phyloP scores from a whole-genome alignment of 1,140 invertebrate species.

The Lithobius niger region DNA sequence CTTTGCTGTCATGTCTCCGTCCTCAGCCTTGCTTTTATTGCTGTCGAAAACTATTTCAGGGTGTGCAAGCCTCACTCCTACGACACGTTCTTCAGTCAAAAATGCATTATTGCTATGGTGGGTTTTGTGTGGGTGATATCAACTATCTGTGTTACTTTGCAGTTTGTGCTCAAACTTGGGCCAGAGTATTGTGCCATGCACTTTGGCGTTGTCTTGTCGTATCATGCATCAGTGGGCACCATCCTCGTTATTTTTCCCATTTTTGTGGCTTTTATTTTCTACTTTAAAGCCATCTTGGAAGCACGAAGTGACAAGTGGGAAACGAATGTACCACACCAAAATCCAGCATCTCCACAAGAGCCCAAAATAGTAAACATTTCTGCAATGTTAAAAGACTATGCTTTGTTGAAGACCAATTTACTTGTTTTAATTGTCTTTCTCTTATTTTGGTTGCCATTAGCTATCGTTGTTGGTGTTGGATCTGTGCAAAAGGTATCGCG shows the following conservation, averaged over 20 bases:
- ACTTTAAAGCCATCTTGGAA: conserved; percentile 11
- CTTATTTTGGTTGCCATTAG: conserved; percentile 52
- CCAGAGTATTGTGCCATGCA: conserved; percentile 8
- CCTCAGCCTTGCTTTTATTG: conserved; percentile 45
- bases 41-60: conserved; percentile 36
- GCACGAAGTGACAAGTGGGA: neutral
- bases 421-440: conserved; percentile 47
- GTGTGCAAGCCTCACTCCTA: conserved; percentile 15
- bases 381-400: conserved; percentile 40
- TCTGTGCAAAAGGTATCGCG: conserved; percentile 30
- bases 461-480: conserved; percentile 39
- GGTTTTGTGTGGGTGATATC: neutral
- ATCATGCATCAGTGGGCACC: conserved; percentile 13
- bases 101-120: neutral
- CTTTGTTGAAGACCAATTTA: conserved; percentile 47
- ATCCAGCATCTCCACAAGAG: conserved; percentile 27
- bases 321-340: conserved; percentile 13
- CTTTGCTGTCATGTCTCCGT: conserved; percentile 51
- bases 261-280: conserved; percentile 23
- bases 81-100: conserved; percentile 18
- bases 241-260: conserved; percentile 19
- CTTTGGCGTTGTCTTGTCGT: conserved; percentile 6
- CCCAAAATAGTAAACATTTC: conserved; percentile 38
- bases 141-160: conserved; percentile 1
- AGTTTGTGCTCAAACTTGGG: conserved; percentile 7